Conservation (phyloP, 2,797 vertebrate genomes). For the Melopsittacus undulatus region DNA sequence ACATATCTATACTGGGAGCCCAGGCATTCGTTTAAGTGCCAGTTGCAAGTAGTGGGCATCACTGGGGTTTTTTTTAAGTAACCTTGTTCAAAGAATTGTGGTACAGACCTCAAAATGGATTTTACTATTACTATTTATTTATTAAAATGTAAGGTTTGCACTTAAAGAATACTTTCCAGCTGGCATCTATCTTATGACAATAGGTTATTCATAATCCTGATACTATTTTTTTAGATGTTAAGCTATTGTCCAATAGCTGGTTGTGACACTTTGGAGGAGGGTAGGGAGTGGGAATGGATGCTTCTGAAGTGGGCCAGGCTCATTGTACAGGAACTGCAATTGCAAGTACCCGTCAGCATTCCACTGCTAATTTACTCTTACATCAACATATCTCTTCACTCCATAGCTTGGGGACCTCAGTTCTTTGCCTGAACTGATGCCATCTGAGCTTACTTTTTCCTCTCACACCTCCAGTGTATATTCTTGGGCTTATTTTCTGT, state of each 20-base stretch:
- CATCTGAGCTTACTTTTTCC: not conserved
- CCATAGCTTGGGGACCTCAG: not conserved
- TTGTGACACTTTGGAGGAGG: not conserved
- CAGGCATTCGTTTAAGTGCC: not conserved
- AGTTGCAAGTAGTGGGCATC: not conserved
- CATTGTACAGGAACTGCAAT: not conserved
- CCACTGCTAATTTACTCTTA: not conserved
- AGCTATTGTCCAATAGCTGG: not conserved
- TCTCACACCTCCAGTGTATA: not conserved
- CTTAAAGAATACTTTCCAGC: not conserved
- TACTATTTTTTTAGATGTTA: not conserved
- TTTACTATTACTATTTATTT: not conserved
- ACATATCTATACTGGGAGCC: not conserved
- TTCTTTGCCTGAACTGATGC: not conserved
- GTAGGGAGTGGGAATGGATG: not conserved
- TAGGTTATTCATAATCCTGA: not conserved
- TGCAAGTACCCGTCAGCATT: not conserved
- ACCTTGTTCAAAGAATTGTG: not conserved
- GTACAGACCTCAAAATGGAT: not conserved
- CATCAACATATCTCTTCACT: accelerated
- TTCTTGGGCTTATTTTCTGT: not conserved
- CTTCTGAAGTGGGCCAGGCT: not conserved
- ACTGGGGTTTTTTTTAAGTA: not conserved
- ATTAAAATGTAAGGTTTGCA: not conserved
- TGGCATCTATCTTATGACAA: not conserved